Conservation (phyloP, 2,113 vertebrate genomes). For the Labeo rohita region DNA sequence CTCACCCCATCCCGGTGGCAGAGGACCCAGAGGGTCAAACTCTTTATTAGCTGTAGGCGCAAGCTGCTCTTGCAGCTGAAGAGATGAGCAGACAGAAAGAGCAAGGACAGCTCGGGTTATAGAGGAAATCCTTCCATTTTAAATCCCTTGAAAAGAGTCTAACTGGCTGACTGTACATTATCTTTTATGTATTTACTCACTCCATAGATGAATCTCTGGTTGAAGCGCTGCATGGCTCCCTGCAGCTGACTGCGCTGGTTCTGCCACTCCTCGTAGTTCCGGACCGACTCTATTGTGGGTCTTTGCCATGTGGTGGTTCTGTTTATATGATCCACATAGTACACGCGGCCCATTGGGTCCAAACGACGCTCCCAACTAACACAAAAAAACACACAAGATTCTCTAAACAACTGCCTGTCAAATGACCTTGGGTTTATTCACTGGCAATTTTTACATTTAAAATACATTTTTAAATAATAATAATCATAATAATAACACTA, state of each 20-base stretch:
- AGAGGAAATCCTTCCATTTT: background rate
- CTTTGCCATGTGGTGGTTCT: constrained; percentile 96
- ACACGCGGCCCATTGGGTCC: constrained; percentile 95
- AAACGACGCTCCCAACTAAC: constrained; percentile 94
- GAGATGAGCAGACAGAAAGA: constrained; percentile 52
- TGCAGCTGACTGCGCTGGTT: constrained; percentile 94
- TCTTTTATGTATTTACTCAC: constrained; percentile 70
- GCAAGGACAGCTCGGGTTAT: background rate
- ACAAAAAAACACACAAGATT: background rate
- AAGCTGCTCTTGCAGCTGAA: constrained; percentile 92
- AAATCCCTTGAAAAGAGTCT: background rate
- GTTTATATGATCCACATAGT: constrained; percentile 97
- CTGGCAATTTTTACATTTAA: too few relatives aligned
- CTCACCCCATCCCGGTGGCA: constrained; percentile 97
- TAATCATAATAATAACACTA: background rate
- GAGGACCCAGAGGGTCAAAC: constrained; percentile 94
- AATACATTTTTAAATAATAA: background rate
- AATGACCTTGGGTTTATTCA: background rate
- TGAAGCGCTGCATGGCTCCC: constrained; percentile 99
- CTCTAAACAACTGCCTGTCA: background rate
- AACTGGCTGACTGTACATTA: background rate
- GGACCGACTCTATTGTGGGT: constrained; percentile 92
- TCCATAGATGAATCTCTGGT: constrained; percentile 97
- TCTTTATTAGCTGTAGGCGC: constrained; percentile 89
- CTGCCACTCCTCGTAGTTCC: constrained; percentile 98